Evolutionary conservation across 1,140 invertebrate species (phyloP).

Genomic region (Zaprionus kolodkinae): DNA sequence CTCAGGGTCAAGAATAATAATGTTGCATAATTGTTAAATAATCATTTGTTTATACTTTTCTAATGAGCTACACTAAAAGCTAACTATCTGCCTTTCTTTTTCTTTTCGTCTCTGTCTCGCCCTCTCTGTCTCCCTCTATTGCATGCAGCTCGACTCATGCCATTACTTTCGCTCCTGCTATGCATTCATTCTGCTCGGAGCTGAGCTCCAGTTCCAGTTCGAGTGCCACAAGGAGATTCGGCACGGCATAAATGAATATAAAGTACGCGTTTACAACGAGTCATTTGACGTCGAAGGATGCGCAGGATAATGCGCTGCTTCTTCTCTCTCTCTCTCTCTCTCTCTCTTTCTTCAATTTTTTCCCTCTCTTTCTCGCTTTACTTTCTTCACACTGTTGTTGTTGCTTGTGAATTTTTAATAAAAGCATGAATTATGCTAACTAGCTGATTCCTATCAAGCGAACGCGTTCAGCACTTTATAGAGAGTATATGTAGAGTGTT

Average conservation of each 20-base stretch:
- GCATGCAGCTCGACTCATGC: background rate
- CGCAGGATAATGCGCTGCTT: conserved; percentile 24
- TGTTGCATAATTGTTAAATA: background rate
- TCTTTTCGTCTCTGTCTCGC: background rate
- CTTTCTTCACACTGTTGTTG: conserved; percentile 28
- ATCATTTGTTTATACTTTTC: conserved; percentile 1
- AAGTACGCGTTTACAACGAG: conserved; percentile 70
- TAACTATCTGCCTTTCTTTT: background rate
- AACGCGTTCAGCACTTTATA: conserved; percentile 7
- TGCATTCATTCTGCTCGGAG: conserved; percentile 28
- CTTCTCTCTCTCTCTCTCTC: background rate
- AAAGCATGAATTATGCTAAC: conserved; percentile 71
- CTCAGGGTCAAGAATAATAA: background rate
- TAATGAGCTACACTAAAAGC: conserved; percentile 1
- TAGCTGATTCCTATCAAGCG: conserved; percentile 34
- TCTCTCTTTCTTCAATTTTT: too few relatives aligned
- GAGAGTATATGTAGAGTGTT: background rate
- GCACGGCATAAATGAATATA: conserved; percentile 72
- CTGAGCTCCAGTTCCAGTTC: conserved; percentile 55
- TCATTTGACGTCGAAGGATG: conserved; percentile 54
- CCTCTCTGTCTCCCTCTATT: background rate
- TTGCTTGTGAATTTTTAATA: conserved; percentile 67
- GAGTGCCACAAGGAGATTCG: conserved; percentile 34
- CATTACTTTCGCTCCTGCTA: conserved; percentile 11
- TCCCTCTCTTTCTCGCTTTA: background rate